phyloP scores from a whole-genome alignment of 2,113 vertebrate species.

The Corynorhinus townsendii region DNA sequence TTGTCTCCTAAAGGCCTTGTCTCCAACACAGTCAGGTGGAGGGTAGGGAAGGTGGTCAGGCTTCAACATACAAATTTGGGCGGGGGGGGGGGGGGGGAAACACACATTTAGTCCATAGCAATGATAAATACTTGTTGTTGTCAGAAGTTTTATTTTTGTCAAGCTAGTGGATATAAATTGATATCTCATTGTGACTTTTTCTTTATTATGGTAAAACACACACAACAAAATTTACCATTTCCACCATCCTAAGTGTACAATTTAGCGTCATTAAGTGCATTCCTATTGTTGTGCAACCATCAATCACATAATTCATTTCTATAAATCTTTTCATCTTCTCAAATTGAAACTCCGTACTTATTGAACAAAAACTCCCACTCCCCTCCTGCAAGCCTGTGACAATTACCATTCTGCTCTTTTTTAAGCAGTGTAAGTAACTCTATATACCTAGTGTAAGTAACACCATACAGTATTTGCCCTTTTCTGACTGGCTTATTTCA shows the following conservation, averaged over 20 bases:
- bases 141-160: not conserved
- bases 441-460: not conserved
- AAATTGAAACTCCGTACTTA: not conserved
- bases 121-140: not conserved
- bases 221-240: not conserved
- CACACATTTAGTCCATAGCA: not conserved
- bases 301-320: not conserved
- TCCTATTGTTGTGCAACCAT: not conserved
- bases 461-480: not conserved
- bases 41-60: not conserved
- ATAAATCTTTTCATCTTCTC: not conserved
- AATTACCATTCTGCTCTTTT: not conserved
- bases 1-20: not conserved
- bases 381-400: not conserved
- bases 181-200: not conserved
- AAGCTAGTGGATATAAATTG: not conserved
- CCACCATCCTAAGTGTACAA: not conserved
- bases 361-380: not conserved
- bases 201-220: not conserved
- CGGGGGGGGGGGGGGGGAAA: no score
- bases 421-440: not conserved
- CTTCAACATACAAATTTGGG: not conserved
- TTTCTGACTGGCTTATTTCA: not conserved
- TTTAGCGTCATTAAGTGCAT: not conserved
- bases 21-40: not conserved